Conservation (phyloP, 2,113 vertebrate species). For the Setophaga coronata region DNA sequence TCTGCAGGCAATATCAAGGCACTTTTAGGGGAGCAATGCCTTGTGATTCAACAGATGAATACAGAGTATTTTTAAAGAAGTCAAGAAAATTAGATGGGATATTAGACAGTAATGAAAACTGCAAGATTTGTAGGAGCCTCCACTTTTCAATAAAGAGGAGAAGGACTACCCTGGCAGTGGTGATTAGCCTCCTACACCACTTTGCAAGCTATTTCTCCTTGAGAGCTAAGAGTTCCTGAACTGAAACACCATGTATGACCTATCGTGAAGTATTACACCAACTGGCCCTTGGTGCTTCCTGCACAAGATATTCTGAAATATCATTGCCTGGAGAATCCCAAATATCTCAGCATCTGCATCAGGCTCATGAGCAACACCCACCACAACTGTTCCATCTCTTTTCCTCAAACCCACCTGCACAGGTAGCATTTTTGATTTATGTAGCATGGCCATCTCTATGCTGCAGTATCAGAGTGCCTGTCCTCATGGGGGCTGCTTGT, state of each 20-base stretch:
- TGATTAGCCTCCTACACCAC: not conserved
- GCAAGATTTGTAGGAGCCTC: not conserved
- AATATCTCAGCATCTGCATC: not conserved
- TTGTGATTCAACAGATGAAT: not conserved
- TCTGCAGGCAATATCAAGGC: not conserved
- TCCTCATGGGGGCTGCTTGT: accelerated
- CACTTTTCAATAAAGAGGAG: not conserved
- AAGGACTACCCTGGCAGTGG: not conserved
- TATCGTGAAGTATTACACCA: not conserved
- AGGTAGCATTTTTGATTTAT: not conserved
- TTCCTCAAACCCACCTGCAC: not conserved
- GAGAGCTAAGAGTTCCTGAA: not conserved
- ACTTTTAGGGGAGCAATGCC: not conserved
- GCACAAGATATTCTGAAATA: not conserved
- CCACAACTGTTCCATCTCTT: not conserved
- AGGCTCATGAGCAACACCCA: not conserved
- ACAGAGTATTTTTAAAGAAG: not conserved
- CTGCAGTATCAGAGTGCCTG: not conserved
- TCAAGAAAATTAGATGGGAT: not conserved
- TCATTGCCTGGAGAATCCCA: not conserved
- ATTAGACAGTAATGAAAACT: not conserved
- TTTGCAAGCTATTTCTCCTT: not conserved
- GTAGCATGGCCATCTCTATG: not conserved
- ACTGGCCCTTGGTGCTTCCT: not conserved
- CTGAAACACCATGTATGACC: not conserved